A percentile compares a stretch with the other conserved stretches of the same genome.
These are phyloP conservation scores for Clepsis dumicolana DNA, from an alignment of 2,888 invertebrate species.

Conservation along the genomic window DNA sequence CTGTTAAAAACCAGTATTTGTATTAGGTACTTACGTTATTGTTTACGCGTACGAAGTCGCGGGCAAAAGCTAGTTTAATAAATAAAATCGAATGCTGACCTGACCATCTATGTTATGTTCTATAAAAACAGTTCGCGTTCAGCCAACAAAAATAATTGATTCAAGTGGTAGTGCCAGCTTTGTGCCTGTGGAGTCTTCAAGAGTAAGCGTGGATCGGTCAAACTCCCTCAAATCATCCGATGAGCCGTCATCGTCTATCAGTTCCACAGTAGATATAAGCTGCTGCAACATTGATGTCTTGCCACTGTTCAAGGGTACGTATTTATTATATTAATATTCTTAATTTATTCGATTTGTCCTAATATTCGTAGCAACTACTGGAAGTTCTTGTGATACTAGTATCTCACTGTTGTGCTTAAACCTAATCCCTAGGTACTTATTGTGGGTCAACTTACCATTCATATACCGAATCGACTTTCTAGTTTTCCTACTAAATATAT, in stretches of 20 bases:
- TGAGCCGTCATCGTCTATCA: not conserved
- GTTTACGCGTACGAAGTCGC: too few species aligned
- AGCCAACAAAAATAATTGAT: conserved; percentile 53
- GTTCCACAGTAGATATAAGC: conserved; percentile 47
- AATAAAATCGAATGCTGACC: too few species aligned
- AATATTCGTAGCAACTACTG: too few species aligned
- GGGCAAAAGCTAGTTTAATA: too few species aligned
- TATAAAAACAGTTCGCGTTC: conserved; percentile 57
- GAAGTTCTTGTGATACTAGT: too few species aligned
- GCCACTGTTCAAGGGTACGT: conserved; percentile 60
- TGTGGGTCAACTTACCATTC: too few species aligned
- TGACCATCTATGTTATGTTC: conserved; percentile 24
- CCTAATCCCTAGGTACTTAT: too few species aligned
- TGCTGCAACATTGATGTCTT: conserved; percentile 76
- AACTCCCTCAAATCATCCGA: not conserved
- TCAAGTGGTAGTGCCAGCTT: not conserved
- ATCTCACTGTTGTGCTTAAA: too few species aligned
- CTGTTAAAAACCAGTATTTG: too few species aligned
- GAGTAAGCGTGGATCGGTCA: conserved; percentile 27
- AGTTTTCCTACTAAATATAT: too few species aligned
- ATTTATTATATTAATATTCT: not conserved
- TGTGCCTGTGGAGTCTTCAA: not conserved
- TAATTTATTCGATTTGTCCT: not conserved
- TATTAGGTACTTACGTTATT: too few species aligned
- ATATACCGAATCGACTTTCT: too few species aligned